A percentile compares a stretch with the other conserved stretches of the same genome.
Evolutionary conservation across 2,113 vertebrate species (phyloP).

Genomic region (Megaleporinus macrocephalus): DNA sequence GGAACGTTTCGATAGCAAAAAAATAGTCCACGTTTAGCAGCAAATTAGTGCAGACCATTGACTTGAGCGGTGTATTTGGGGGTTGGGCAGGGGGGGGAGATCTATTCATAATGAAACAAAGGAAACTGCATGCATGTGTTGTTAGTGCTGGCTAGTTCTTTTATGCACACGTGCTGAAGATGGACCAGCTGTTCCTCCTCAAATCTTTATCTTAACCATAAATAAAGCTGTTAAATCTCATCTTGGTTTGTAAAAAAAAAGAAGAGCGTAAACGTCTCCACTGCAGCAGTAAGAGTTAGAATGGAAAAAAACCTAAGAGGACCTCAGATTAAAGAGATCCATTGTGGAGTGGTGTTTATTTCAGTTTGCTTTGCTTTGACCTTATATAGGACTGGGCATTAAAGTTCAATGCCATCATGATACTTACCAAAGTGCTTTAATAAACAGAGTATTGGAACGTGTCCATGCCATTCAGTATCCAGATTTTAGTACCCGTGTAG

Average conservation of each 20-base stretch:
- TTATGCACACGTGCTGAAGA: not conserved
- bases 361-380: not conserved
- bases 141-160: not conserved
- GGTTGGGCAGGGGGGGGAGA: too few relatives aligned
- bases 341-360: not conserved
- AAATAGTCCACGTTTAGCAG: not conserved
- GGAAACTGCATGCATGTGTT: not conserved
- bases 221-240: not conserved
- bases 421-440: not conserved
- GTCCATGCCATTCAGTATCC: not conserved
- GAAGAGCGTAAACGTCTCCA: too few relatives aligned
- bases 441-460: not conserved
- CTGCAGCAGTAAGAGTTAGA: not conserved
- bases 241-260: not conserved
- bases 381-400: not conserved
- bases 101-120: not conserved
- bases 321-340: not conserved
- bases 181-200: not conserved
- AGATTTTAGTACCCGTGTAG: too few relatives aligned
- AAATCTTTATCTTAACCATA: not conserved
- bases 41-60: not conserved
- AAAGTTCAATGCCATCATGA: not conserved
- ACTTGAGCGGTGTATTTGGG: not conserved
- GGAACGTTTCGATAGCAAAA: not conserved
- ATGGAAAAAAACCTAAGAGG: not conserved